Conservation (phyloP, 2,888 invertebrate genomes). For the Plebejus melissa region DNA sequence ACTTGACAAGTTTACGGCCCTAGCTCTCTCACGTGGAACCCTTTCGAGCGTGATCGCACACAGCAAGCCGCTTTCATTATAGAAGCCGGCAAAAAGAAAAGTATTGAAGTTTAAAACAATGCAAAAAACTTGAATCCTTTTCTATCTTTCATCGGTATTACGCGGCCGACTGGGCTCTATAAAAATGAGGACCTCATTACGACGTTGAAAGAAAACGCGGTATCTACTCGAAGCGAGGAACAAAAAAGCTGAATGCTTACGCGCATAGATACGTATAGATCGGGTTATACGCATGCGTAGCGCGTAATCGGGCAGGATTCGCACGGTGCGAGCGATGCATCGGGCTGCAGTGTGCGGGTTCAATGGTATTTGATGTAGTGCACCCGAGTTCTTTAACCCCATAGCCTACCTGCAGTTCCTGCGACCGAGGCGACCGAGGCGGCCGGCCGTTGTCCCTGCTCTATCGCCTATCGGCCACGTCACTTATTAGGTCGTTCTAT, state of each 20-base stretch:
- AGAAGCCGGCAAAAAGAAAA: not conserved
- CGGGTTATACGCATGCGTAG: constrained; percentile 71
- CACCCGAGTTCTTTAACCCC: constrained; percentile 78
- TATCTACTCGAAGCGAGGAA: not conserved
- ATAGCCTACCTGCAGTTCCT: constrained; percentile 78
- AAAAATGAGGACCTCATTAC: constrained; percentile 18
- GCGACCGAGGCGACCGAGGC: constrained; percentile 64
- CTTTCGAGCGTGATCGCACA: not conserved
- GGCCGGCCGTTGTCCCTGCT: constrained; percentile 76
- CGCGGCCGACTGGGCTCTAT: not conserved
- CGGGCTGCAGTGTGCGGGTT: constrained; percentile 65
- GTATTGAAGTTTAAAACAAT: not conserved
- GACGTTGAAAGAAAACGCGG: constrained; percentile 15
- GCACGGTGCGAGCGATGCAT: constrained; percentile 68
- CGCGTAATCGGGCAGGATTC: constrained; percentile 76
- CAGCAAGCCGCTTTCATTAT: not conserved
- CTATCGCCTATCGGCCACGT: constrained; percentile 70
- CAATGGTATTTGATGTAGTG: constrained; percentile 80
- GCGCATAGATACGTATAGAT: constrained; percentile 52
- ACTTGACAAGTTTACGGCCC: constrained; percentile 23
- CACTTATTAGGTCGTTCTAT: constrained; percentile 70
- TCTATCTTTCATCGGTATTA: constrained; percentile 10
- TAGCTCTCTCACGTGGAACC: not conserved
- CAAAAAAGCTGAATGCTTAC: constrained; percentile 23
- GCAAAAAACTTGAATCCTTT: constrained; percentile 3